Evolutionary conservation across 2,113 vertebrate genomes (phyloP).

Genomic region (Sebastes schlegelii): DNA sequence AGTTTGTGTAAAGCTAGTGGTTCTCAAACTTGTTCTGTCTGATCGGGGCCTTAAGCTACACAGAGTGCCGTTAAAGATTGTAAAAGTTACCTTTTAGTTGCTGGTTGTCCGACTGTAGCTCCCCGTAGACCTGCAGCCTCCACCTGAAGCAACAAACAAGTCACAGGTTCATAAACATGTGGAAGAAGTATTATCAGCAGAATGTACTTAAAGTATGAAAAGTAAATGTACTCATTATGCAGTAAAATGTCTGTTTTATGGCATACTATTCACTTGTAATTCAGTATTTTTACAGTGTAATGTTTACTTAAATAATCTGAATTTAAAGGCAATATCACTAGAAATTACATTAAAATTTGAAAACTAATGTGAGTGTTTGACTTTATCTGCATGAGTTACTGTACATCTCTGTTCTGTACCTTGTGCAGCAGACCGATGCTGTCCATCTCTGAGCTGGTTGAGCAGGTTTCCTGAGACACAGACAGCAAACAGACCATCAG

Average conservation of each 20-base stretch:
- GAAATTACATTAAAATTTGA: background rate
- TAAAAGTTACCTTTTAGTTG: constrained; percentile 42
- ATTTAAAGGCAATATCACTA: background rate
- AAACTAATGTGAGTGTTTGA: background rate
- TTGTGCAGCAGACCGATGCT: constrained; percentile 11
- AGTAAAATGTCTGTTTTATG: background rate
- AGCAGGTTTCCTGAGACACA: constrained; percentile 56
- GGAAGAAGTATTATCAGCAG: background rate
- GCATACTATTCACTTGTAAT: background rate
- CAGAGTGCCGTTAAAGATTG: too few relatives aligned
- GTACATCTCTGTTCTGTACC: constrained; percentile 29
- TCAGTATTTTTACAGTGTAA: background rate
- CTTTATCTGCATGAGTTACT: too few relatives aligned
- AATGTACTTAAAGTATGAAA: background rate
- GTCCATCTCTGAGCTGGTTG: constrained; percentile 33
- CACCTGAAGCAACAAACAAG: constrained; percentile 28
- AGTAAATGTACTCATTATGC: background rate
- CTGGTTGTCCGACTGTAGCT: constrained; percentile 4
- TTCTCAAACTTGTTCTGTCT: too few relatives aligned
- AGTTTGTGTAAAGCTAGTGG: too few relatives aligned
- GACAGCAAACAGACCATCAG: constrained; percentile 7
- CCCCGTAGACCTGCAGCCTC: constrained; percentile 10
- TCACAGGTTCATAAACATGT: background rate
- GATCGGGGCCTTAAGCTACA: too few relatives aligned
- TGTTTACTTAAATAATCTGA: background rate